These are phyloP conservation scores for Vulpes ferrilata DNA, from an alignment of 2,113 vertebrate species.

Conservation along the genomic window DNA sequence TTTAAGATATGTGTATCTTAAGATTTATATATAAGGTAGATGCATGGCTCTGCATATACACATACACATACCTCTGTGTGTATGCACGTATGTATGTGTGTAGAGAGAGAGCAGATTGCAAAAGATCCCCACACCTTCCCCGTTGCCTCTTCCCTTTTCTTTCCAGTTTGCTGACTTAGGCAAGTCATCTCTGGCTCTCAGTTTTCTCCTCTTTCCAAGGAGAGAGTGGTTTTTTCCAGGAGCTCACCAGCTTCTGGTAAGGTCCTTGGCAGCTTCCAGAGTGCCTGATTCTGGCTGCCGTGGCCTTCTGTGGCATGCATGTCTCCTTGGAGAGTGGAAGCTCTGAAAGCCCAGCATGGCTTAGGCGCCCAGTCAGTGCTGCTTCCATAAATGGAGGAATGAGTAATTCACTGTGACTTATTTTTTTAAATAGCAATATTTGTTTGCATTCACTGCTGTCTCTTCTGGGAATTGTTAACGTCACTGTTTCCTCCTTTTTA, in stretches of 20 bases:
- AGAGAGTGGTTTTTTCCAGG: background rate
- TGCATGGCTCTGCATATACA: background rate
- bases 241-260: background rate
- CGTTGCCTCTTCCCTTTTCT: background rate
- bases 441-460: background rate
- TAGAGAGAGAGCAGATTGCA: background rate
- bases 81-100: accelerated
- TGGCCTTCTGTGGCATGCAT: accelerated
- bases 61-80: accelerated
- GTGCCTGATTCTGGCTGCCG: background rate
- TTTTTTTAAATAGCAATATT: too few relatives aligned
- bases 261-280: background rate
- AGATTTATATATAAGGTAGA: background rate
- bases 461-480: background rate
- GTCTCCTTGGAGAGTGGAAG: background rate
- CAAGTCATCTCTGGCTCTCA: background rate
- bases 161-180: background rate
- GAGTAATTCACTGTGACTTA: background rate
- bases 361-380: too few relatives aligned
- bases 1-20: background rate
- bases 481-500: conserved; percentile 62
- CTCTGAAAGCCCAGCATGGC: accelerated
- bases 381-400: background rate
- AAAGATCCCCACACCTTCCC: background rate
- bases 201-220: background rate